Base-by-base conservation (phyloP, 1,140 invertebrate species). In the Metopolophium dirhodum region DNA sequence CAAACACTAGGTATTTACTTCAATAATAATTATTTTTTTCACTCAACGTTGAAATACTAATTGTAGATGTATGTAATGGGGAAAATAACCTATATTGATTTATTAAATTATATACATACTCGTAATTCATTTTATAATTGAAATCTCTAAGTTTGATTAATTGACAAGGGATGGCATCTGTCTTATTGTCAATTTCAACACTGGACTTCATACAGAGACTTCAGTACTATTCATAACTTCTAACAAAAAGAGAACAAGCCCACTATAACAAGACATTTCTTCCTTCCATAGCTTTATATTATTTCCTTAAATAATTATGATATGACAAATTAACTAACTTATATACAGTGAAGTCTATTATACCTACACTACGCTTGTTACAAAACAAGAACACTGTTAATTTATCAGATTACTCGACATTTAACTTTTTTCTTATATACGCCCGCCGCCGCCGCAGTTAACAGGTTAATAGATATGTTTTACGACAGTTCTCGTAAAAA, bases 401-500 rank as follows among this genome's bases (percentile, higher is more conserved):
- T 86, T 86, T 86, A 86, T n/a, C 85, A 87, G 47, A 87, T 35
- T 47, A 49, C 86, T 54, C 23, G 35, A 14, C 22, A 41, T 89
- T 57, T 26, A 41, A 37, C 35, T 89, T 57, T 89, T 35, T 89
- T 54, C 22, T 30, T 41, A 7, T 57, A n/a, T 47, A 86, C 26
- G 2, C 47, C 18, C 0, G 30, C 47, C n/a, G 41, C 41, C 4
- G 45, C 22, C 23, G 86, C 30, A 18, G 61, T 77, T 77, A 77
- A 77, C 30, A n/a, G 30, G 11, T 89, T 37, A 89, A 54, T 26
- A 89, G 49, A 37, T 54, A 37, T 35, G 20, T 89, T 89, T 89
- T 51, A 89, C 23, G 87, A 54, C 87, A 37, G 54, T 22, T 89
- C n/a, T 54, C 87, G 87, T 89, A 89, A 54, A 89, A 22, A 49